Conservation (phyloP, 1,140 invertebrate genomes). For the Dinoponera quadriceps region DNA sequence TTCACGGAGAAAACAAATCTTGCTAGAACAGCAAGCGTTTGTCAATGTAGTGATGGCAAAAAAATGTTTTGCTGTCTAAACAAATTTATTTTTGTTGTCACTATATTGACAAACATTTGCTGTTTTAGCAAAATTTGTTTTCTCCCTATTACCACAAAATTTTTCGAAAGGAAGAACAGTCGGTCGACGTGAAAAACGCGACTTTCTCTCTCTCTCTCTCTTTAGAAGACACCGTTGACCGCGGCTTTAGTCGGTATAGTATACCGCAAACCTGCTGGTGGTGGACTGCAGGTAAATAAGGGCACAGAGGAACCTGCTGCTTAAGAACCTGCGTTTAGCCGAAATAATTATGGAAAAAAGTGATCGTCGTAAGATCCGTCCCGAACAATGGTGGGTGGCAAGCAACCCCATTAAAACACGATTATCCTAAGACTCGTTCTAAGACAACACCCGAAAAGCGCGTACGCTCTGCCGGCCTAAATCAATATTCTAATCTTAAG, state of each 20-base stretch:
- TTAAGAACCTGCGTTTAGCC: background rate
- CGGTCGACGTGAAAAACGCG: too few relatives aligned
- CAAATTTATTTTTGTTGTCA: too few relatives aligned
- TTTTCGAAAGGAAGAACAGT: too few relatives aligned
- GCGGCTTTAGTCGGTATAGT: background rate
- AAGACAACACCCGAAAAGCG: slow-evolving; percentile 74
- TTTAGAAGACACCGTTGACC: too few relatives aligned
- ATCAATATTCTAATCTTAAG: slow-evolving; percentile 69
- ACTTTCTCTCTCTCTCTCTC: too few relatives aligned
- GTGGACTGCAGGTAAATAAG: background rate
- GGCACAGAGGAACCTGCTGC: slow-evolving; percentile 47
- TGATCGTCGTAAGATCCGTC: slow-evolving; percentile 37
- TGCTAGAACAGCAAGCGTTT: too few relatives aligned
- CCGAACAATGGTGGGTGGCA: background rate
- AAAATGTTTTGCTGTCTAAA: too few relatives aligned
- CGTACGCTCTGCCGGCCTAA: background rate
- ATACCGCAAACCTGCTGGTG: background rate
- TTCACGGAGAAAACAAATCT: too few relatives aligned
- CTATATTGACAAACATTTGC: too few relatives aligned
- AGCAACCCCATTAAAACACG: slow-evolving; percentile 61
- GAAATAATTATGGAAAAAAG: slow-evolving; percentile 70
- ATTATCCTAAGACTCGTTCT: slow-evolving; percentile 78
- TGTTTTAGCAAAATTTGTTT: too few relatives aligned
- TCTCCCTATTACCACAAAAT: too few relatives aligned
- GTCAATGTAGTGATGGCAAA: too few relatives aligned